Evolutionary conservation across 2,888 invertebrate genomes (phyloP).

Genomic region (Drosophila diplacantha): DNA sequence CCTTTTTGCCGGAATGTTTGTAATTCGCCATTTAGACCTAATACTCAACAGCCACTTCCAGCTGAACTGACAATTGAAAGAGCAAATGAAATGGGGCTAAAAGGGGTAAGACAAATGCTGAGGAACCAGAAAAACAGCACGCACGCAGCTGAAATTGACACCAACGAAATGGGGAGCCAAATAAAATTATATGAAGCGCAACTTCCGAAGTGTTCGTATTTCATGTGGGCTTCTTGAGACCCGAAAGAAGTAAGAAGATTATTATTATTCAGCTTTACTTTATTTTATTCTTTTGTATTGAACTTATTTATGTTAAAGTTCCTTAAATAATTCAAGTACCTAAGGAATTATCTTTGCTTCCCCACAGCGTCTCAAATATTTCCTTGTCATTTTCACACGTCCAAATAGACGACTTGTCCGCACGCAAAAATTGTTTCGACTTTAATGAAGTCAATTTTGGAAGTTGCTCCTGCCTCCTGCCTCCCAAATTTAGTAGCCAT

Average conservation of each 20-base stretch:
- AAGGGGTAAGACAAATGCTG: constrained; percentile 39
- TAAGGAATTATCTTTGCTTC: too few species aligned
- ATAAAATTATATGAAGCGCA: constrained; percentile 75
- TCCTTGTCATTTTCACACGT: constrained; percentile 40
- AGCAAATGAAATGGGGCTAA: constrained; percentile 60
- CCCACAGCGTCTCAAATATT: constrained; percentile 2
- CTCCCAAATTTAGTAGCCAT: neutral
- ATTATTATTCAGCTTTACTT: neutral
- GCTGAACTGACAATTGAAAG: constrained; percentile 64
- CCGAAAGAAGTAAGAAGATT: neutral
- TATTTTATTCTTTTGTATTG: too few species aligned
- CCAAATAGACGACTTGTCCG: constrained; percentile 28
- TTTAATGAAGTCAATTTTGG: constrained; percentile 67
- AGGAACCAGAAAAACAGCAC: constrained; percentile 35
- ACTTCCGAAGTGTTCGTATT: constrained; percentile 4
- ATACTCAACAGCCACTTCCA: constrained; percentile 68
- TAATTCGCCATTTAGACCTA: constrained; percentile 70
- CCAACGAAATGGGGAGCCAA: constrained; percentile 57
- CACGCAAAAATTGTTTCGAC: constrained; percentile 50
- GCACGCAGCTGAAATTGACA: constrained; percentile 51
- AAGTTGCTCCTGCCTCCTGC: constrained; percentile 3
- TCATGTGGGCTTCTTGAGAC: neutral
- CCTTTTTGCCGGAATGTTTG: constrained; percentile 50
- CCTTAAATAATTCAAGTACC: neutral
- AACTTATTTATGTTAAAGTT: neutral